Conservation (phyloP, 2,797 vertebrate species). For the Rhinogobio ventralis region DNA sequence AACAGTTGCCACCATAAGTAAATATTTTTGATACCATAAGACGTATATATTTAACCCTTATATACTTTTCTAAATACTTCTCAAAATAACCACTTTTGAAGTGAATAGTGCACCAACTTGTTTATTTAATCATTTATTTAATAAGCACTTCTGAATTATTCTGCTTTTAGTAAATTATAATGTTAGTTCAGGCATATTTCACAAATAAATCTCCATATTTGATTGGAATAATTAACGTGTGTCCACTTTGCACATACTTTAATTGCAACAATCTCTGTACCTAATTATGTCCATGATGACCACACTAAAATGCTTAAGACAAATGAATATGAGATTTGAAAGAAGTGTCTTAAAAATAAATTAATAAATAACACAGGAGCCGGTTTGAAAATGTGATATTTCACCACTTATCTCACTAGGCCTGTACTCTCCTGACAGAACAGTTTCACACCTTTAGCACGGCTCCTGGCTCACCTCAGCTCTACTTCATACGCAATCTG, state of each 20-base stretch:
- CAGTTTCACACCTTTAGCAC: constrained; percentile 17
- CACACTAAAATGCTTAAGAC: not conserved
- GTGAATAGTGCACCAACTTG: not conserved
- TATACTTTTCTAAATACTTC: no score
- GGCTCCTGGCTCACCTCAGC: constrained; percentile 20
- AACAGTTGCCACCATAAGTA: not conserved
- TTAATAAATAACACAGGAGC: not conserved
- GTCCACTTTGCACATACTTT: not conserved
- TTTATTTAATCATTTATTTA: not conserved
- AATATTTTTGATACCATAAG: not conserved
- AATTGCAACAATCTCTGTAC: not conserved
- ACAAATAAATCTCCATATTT: not conserved
- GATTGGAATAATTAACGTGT: not conserved
- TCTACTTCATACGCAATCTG: not conserved
- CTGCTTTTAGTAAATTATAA: not conserved
- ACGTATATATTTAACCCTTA: not conserved
- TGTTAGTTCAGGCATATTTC: not conserved
- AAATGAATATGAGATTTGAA: not conserved
- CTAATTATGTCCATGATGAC: not conserved
- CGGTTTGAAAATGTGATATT: not conserved
- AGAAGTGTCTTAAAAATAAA: not conserved
- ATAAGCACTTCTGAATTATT: not conserved
- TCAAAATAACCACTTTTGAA: not conserved
- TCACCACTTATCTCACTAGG: not conserved
- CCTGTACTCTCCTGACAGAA: constrained; percentile 10